These are phyloP conservation scores for Ivindomyrus marchei DNA, from an alignment of 2,113 vertebrate genomes.

Conservation along the genomic window DNA sequence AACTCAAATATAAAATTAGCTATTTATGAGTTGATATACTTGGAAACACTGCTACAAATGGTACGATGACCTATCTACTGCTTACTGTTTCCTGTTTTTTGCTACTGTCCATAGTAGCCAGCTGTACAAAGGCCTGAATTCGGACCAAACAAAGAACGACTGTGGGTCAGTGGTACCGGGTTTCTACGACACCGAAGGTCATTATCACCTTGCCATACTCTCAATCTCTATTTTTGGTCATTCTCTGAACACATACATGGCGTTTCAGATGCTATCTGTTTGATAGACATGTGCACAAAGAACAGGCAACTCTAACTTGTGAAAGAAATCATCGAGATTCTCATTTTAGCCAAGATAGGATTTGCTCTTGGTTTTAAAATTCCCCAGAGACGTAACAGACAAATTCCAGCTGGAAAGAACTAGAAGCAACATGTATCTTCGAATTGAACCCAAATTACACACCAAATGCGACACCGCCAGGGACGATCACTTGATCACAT, in stretches of 20 bases:
- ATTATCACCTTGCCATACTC: constrained; percentile 58
- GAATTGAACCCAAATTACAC: constrained; percentile 61
- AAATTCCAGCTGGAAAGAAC: constrained; percentile 56
- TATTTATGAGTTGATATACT: constrained; percentile 46
- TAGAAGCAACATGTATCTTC: constrained; percentile 66
- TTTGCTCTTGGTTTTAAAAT: constrained; percentile 26
- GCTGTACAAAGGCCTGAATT: constrained; percentile 55
- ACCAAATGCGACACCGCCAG: constrained; percentile 66
- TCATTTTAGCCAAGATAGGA: constrained; percentile 62
- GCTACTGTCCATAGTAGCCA: constrained; percentile 55
- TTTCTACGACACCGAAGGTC: constrained; percentile 63
- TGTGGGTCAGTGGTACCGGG: constrained; percentile 47
- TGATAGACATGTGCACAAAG: constrained; percentile 65
- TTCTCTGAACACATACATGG: constrained; percentile 60
- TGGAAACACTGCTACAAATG: constrained; percentile 48
- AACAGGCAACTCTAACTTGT: constrained; percentile 60
- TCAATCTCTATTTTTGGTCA: constrained; percentile 67
- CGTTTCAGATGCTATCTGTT: constrained; percentile 53
- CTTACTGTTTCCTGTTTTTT: constrained; percentile 48
- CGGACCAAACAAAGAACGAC: constrained; percentile 40
- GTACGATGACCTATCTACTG: constrained; percentile 39
- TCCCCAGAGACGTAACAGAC: constrained; percentile 63
- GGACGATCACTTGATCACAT: constrained; percentile 62
- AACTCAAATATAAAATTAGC: constrained; percentile 13
- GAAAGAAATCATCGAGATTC: constrained; percentile 64